Evolutionary conservation across 2,113 vertebrate species (phyloP).

Genomic region (Panthera tigris): DNA sequence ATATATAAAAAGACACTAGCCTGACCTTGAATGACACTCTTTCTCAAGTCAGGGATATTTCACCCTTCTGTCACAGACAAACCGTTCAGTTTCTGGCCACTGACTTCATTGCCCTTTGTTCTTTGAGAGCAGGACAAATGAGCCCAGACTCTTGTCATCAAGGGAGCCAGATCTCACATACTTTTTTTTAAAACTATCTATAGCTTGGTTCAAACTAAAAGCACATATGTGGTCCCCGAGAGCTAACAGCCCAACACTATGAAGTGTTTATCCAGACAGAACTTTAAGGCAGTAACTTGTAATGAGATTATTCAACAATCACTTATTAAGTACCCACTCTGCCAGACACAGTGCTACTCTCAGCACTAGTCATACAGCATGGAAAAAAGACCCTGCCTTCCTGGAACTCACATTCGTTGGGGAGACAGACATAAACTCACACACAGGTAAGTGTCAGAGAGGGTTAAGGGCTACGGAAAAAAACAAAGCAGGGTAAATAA

Average conservation of each 20-base stretch:
- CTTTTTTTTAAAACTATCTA: background rate
- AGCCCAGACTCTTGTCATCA: fast-evolving
- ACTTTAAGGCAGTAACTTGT: background rate
- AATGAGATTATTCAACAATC: background rate
- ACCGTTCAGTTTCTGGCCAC: background rate
- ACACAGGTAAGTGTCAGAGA: background rate
- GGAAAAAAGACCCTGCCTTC: background rate
- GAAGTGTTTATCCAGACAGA: background rate
- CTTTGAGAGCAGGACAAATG: background rate
- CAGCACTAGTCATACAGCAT: background rate
- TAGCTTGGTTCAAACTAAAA: background rate
- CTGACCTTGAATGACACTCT: background rate
- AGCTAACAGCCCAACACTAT: background rate
- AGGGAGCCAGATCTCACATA: background rate
- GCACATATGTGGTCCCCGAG: background rate
- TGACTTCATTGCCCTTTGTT: background rate
- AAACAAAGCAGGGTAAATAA: background rate
- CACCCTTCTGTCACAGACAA: background rate
- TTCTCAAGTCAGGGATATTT: background rate
- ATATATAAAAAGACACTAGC: background rate
- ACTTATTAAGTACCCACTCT: background rate
- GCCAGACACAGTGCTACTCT: background rate
- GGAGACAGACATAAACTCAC: background rate
- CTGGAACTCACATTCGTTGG: background rate
- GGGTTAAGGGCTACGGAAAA: background rate